phyloP scores from a whole-genome alignment of 2,113 vertebrate genomes.

The Pollimyrus isidori region DNA sequence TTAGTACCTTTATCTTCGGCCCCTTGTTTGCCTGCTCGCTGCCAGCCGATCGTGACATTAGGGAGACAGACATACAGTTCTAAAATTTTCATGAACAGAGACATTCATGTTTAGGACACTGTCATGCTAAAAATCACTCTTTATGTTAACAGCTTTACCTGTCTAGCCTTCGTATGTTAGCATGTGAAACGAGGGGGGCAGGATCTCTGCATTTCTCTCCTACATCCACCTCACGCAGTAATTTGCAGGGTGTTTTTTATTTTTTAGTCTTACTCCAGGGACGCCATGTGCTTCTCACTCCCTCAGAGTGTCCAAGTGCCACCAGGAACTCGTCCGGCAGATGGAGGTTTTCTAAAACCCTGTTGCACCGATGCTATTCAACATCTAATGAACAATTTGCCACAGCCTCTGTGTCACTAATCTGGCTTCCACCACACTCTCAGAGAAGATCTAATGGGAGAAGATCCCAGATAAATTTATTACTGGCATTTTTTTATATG shows the following conservation, averaged over 20 bases:
- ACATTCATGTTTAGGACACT: not conserved
- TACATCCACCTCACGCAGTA: not conserved
- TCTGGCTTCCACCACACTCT: not conserved
- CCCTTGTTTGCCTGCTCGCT: too few species aligned
- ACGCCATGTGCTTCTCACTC: not conserved
- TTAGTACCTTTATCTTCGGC: too few species aligned
- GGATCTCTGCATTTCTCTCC: not conserved
- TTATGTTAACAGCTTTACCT: not conserved
- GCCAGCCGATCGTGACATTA: too few species aligned
- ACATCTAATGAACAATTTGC: not conserved
- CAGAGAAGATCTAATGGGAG: not conserved
- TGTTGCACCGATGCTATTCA: not conserved
- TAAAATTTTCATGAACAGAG: not conserved
- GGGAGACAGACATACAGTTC: not conserved
- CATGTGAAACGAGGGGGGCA: not conserved
- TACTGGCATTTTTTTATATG: not conserved
- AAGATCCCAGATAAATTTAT: not conserved
- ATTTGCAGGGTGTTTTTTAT: not conserved
- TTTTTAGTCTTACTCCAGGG: not conserved
- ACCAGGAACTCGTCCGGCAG: not conserved
- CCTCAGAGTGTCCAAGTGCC: not conserved
- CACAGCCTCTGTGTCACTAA: not conserved
- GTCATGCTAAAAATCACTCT: not conserved
- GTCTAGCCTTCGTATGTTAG: not conserved
- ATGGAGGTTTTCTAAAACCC: not conserved